Evolutionary conservation across 2,113 vertebrate genomes (phyloP), one percentile per base, ranked within the genome.

Genomic region (Myocastor coypus): DNA sequence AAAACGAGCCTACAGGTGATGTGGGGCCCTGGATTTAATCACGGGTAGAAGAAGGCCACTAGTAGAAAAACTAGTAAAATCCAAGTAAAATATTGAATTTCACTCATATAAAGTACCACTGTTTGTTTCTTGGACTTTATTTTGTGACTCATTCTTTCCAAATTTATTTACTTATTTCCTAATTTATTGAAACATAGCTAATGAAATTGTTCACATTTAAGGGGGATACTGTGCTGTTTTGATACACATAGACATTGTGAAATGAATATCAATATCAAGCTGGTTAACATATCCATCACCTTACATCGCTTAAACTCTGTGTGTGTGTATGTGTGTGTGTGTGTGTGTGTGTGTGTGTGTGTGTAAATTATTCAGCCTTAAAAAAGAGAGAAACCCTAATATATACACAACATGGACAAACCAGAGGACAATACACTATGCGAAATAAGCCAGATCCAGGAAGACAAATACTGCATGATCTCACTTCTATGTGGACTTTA

Each of bases 31-130:
- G 34, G 17, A 42, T 37, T 81, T 16, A 13, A 34, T 83, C 17
- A 40, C 34, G 55, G 37, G 64, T 32, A 80, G 66, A 73, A 87
- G 52, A 81, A 63, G 16, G 80, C 75, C 24, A 87, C 40, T 14
- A 7, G 7, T 32, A 89, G 63, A 89, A 93, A 94, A 75, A 55
- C 14, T 52, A 89, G 17, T 19, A 71, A 80, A 77, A 64, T 68
- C 24, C 50, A 85, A 92, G 77, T 32, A 40, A 92, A 87, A 81
- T 52, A 42, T 91, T 84, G 37, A 84, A 22, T 88, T 90, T 82
- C 40, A 30, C 64, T 82, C 64, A 71, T 1, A 69, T 20, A 68
- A 87, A 22, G 14, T 42, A 46, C 20, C 46, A 57, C 32, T 78
- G 32, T 8, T 80, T 50, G 12, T 75, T 75, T 94, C 82, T 81